Evolutionary conservation across 1,140 invertebrate species (phyloP), one percentile per base, ranked within the genome.

Genomic region (Oncopeltus fasciatus): DNA sequence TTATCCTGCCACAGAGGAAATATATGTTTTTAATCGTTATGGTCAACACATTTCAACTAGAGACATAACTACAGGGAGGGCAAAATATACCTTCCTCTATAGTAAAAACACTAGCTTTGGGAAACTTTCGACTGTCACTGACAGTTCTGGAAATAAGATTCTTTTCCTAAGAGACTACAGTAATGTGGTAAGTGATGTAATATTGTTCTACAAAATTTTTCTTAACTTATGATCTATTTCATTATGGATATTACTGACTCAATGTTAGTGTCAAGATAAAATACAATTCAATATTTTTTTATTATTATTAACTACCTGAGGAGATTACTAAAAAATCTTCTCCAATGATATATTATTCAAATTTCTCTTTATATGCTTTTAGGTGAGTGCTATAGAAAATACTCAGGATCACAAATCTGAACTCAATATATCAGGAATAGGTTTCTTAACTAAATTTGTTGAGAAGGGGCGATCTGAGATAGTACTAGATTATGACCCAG

Each of bases 91-190:
- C 27, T 98, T 97, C 76, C 78, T 94, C 1, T 98, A 98, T 74
- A 95, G 88, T 20, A 95, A 96, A 71, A 97, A 97, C 69, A 95
- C 92, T 1, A 93, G 90, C 70, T 94, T 95, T 69, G 94, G 94
- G 0, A 92, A 93, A 72, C 75, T 98, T 21, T 91, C 87, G 1
- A 92, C 88, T 2, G 90, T 98, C 0, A 92, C 88, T 0, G 93
- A 96, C 74, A 87, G 87, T 56, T 90, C 90, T 16, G 90, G 90
- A 16, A 96, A 95, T 71, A 92, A 96, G 75, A 88, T 95, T 65
- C 83, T 90, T 70, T 88, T 98, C 70, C 75, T 92, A 16, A 79
- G 93, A 57, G 92, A 96, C 74, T 93, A 93, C 69, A 90, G 87
- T 69, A 88, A 88, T 68, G 83, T 87, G 28, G 88, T 89, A 60